phyloP scores from a whole-genome alignment of 1,140 invertebrate genomes.

The Ericerus pela region DNA sequence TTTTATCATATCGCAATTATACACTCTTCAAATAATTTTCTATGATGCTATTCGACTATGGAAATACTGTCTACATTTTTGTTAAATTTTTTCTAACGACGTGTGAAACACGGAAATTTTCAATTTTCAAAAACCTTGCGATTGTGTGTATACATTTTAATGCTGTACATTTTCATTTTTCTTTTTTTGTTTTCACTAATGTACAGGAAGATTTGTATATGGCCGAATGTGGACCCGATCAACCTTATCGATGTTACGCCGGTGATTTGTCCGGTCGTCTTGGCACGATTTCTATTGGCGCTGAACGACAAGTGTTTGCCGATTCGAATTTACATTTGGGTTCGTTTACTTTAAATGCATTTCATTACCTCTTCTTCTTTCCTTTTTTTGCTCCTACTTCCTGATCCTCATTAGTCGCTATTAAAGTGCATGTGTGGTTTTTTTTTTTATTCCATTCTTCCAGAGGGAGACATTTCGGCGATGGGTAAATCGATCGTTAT shows the following conservation, averaged over 20 bases:
- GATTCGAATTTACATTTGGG: conserved; percentile 75
- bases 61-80: too few species aligned
- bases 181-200: conserved; percentile 18
- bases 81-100: too few species aligned
- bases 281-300: conserved; percentile 69
- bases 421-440: not conserved
- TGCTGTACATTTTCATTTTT: conserved; percentile 15
- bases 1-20: too few species aligned
- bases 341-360: conserved; percentile 24
- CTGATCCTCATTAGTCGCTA: not conserved
- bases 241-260: conserved; percentile 80
- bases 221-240: conserved; percentile 70
- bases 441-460: conserved; percentile 6
- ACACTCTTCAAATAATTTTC: too few species aligned
- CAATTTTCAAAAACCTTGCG: not conserved
- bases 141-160: not conserved
- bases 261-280: conserved; percentile 75
- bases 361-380: not conserved
- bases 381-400: not conserved
- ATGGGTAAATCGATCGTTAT: conserved; percentile 75
- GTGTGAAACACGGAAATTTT: too few species aligned
- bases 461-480: conserved; percentile 41
- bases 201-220: conserved; percentile 63
- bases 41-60: too few species aligned
- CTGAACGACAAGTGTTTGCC: conserved; percentile 56